phyloP scores from a whole-genome alignment of 2,113 vertebrate genomes.

The Chroicocephalus ridibundus region DNA sequence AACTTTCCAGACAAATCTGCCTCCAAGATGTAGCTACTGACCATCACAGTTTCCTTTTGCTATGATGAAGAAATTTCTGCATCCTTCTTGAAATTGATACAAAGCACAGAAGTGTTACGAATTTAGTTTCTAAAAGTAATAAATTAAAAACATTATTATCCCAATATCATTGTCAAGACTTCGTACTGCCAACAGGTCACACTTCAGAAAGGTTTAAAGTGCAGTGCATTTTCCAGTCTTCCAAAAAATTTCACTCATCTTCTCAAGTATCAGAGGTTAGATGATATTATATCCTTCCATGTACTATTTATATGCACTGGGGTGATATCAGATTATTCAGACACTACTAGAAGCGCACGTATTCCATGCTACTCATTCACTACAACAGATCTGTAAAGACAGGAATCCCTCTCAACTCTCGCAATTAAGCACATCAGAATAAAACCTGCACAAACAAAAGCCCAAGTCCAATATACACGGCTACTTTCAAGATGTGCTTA shows the following conservation, averaged over 20 bases:
- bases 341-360: not conserved
- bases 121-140: not conserved
- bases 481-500: not conserved
- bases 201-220: not conserved
- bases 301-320: not conserved
- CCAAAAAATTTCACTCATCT: not conserved
- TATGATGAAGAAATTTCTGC: not conserved
- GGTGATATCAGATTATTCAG: not conserved
- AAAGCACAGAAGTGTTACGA: not conserved
- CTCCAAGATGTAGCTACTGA: not conserved
- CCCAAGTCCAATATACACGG: not conserved
- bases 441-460: not conserved
- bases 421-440: not conserved
- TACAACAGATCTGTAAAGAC: not conserved
- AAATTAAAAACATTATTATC: not conserved
- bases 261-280: not conserved
- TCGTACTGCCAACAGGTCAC: not conserved
- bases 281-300: not conserved
- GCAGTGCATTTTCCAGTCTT: not conserved
- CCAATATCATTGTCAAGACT: not conserved
- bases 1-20: not conserved
- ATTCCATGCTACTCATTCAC: not conserved
- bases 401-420: not conserved
- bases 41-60: not conserved
- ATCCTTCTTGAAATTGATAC: not conserved